Conservation (phyloP, 2,888 invertebrate species). For the Arenicola marina region DNA sequence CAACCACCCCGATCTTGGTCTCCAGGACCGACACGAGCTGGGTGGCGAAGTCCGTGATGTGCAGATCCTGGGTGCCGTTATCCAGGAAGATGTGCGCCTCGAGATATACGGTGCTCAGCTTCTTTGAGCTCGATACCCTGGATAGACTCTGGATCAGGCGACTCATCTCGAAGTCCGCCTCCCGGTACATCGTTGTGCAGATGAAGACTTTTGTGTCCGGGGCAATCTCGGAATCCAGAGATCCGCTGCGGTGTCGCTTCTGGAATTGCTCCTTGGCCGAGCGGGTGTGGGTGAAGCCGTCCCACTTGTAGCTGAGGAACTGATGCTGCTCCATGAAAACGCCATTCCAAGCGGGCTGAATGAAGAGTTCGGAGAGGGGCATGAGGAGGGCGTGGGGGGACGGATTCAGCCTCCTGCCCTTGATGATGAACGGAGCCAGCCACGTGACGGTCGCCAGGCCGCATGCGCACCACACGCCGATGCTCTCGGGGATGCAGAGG, state of each 20-base stretch:
- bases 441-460: constrained; percentile 31
- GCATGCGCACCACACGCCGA: constrained; percentile 33
- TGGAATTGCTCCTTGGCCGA: too few relatives aligned
- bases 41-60: constrained; percentile 41
- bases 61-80: constrained; percentile 39
- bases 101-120: constrained; percentile 34
- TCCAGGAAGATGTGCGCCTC: constrained; percentile 48
- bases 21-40: constrained; percentile 42
- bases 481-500: not conserved
- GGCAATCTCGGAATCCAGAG: not conserved
- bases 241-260: too few relatives aligned
- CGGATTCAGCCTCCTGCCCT: constrained; percentile 16
- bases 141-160: constrained; percentile 39
- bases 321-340: constrained; percentile 38
- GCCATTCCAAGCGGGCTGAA: constrained; percentile 33
- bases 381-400: constrained; percentile 31
- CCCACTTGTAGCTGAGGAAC: constrained; percentile 32
- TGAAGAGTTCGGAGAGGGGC: constrained; percentile 34
- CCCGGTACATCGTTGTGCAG: constrained; percentile 51
- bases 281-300: constrained; percentile 23
- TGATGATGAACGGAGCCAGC: constrained; percentile 31
- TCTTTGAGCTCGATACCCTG: constrained; percentile 34
- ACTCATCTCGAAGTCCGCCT: constrained; percentile 48
- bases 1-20: constrained; percentile 29
- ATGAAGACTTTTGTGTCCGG: constrained; percentile 37